Evolutionary conservation across 2,797 vertebrate genomes (phyloP).

Genomic region (Microtus obscurus): DNA sequence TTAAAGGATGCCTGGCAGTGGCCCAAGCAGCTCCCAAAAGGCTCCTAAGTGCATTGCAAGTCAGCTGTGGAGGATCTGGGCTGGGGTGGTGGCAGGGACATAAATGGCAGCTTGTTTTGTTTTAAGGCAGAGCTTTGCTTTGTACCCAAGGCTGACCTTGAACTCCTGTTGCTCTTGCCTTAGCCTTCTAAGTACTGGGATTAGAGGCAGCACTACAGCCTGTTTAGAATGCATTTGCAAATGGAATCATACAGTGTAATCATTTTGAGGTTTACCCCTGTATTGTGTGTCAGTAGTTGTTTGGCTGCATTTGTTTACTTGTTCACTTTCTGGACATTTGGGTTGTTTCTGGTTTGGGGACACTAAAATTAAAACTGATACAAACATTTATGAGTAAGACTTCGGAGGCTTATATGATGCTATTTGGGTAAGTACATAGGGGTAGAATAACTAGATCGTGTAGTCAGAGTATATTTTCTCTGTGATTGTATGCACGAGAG

Average conservation of each 20-base stretch:
- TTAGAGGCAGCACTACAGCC: background rate
- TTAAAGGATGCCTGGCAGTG: background rate
- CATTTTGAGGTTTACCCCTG: background rate
- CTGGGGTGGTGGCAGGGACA: background rate
- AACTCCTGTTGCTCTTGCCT: background rate
- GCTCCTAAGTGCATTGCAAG: background rate
- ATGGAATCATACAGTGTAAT: background rate
- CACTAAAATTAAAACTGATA: conserved; percentile 29
- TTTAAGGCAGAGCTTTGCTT: background rate
- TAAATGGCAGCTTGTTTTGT: background rate
- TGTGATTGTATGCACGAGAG: background rate
- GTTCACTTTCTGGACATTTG: background rate
- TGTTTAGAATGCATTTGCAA: background rate
- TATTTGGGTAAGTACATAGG: background rate
- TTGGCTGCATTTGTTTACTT: background rate
- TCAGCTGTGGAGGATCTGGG: background rate
- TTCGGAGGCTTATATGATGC: background rate
- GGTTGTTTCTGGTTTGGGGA: background rate
- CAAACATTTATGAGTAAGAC: background rate
- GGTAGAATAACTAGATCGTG: background rate
- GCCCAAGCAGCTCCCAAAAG: background rate
- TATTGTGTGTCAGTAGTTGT: background rate
- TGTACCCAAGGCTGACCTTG: background rate
- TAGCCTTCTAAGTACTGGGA: background rate
- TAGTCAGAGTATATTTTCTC: background rate